Evolutionary conservation across 53 echinoderm and acorn worm species (phyloP).

Genomic region (Echinometra lucunter): DNA sequence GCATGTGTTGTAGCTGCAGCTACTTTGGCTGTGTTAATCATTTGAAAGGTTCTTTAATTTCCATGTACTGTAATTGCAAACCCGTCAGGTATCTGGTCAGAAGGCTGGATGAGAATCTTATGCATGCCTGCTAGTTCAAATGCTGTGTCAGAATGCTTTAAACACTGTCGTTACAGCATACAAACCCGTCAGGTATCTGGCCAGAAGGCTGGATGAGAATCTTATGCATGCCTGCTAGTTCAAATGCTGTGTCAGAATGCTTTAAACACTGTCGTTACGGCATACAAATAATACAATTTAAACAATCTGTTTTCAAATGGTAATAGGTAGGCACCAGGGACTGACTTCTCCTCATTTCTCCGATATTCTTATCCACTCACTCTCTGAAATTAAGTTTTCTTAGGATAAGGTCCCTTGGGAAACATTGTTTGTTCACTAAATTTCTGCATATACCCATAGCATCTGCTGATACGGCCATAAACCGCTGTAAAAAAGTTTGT

Average conservation of each 20-base stretch:
- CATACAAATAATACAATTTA: too few relatives aligned
- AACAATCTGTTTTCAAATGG: neutral
- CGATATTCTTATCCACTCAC: slow-evolving; percentile 38
- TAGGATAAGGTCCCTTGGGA: slow-evolving; percentile 37
- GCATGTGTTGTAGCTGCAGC: neutral
- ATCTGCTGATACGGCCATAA: neutral
- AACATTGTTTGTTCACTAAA: neutral
- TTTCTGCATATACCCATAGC: slow-evolving; percentile 16
- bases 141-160: too few relatives aligned
- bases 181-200: neutral
- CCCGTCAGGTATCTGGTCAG: neutral
- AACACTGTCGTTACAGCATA: too few relatives aligned
- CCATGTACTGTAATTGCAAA: neutral
- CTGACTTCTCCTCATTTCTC: slow-evolving; percentile 8
- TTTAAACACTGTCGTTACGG: too few relatives aligned
- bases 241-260: too few relatives aligned
- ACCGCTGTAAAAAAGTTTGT: neutral
- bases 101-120: neutral
- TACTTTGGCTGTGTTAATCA: neutral
- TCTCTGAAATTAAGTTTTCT: slow-evolving; percentile 45
- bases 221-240: too few relatives aligned
- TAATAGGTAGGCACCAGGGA: slow-evolving; percentile 19
- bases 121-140: too few relatives aligned
- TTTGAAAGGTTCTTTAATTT: neutral
- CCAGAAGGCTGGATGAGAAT: neutral